Evolutionary conservation across 2,113 vertebrate genomes (phyloP).

Genomic region (Galeopterus variegatus): DNA sequence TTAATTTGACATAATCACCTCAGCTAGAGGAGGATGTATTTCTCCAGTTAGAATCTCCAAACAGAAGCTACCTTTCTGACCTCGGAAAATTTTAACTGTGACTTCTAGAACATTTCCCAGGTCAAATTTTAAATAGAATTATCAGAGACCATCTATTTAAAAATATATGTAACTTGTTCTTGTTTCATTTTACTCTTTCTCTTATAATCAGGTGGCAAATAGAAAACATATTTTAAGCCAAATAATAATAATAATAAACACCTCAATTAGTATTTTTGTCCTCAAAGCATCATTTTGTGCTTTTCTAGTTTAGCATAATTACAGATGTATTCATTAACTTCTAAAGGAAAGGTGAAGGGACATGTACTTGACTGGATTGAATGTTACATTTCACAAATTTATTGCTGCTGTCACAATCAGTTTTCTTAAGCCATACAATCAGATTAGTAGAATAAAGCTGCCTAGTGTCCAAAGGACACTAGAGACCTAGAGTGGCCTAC

Average conservation of each 20-base stretch:
- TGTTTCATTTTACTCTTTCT: background rate
- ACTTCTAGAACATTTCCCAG: background rate
- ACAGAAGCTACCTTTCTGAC: background rate
- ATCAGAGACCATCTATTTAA: background rate
- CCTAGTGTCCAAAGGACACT: accelerated
- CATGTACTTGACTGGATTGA: background rate
- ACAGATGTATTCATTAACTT: background rate
- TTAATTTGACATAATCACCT: constrained; percentile 57
- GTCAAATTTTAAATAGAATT: background rate
- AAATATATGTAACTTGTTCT: background rate
- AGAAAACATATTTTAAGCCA: background rate
- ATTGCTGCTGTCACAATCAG: background rate
- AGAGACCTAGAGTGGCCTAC: background rate
- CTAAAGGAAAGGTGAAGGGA: background rate
- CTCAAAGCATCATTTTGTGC: background rate
- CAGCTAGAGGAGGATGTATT: background rate
- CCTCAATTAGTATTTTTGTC: background rate
- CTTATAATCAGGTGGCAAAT: background rate
- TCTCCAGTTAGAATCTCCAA: constrained; percentile 25
- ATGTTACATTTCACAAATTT: background rate
- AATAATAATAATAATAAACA: background rate
- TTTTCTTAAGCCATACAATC: background rate
- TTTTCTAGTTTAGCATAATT: background rate
- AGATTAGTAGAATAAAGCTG: background rate
- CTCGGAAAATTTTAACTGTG: background rate